Base-by-base conservation (phyloP, 2,113 vertebrate genomes). In the Ctenomys sociabilis region DNA sequence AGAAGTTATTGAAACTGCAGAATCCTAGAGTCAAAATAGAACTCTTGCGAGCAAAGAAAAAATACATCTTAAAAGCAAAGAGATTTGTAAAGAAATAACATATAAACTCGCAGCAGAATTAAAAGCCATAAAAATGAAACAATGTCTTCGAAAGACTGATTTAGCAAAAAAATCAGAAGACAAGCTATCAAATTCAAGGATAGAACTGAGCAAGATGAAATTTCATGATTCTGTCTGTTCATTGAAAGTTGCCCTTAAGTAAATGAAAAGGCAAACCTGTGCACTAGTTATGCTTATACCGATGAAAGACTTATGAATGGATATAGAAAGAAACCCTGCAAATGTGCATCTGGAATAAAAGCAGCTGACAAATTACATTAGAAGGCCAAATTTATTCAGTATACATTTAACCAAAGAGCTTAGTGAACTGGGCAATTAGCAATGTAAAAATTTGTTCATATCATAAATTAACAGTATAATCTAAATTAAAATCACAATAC, bases 81-180 rank as follows among this genome's bases (percentile, higher is more conserved):
- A 89, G 13, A 96, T 45, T 43, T 90, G 16, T 19, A 35, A 92
- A 93, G 52, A 87, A 73, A 61, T 54, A 94, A 64, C 19, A 91
- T 24, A 85, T 22, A 94, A 83, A 90, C 14, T 37, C 73, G 77
- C 24, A 93, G 19, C 8, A 90, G 90, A 92, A 86, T 85, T 96
- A 54, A n/a, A 43, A 72, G 30, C 0, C 45, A 80, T 49, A 68
- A 63, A 52, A 88, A 90, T 52, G 17, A 17, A 75, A 78, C 37
- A 72, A 61, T 5, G 45, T 66, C 32, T 54, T 91, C 64, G 85
- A 75, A 92, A 22, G 26, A 6, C 54, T 66, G 19, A 52, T 43
- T 54, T 17, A 19, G 82, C 19, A 77, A 19, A 90, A 35, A 3
- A 85, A 70, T 0, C 0, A 0, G 16, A 30, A 30, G 3, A 32